These are phyloP conservation scores for Drosophila gunungcola DNA, from an alignment of 1,140 invertebrate genomes.

Conservation along the genomic window DNA sequence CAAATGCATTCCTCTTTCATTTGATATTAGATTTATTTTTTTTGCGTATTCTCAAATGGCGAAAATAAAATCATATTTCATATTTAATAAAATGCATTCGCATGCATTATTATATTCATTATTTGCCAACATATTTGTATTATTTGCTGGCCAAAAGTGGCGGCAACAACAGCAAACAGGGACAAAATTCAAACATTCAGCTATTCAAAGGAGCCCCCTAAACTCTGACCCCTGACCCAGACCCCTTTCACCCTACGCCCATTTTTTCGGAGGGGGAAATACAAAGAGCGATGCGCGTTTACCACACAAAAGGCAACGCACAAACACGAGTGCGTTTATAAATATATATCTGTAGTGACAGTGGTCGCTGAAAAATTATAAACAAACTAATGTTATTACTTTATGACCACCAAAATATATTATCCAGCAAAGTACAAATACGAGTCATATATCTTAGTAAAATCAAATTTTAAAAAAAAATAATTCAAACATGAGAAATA, in stretches of 20 bases:
- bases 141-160: conserved; percentile 51
- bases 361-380: neutral
- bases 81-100: conserved; percentile 77
- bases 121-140: conserved; percentile 67
- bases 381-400: neutral
- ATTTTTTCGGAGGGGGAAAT: conserved; percentile 15
- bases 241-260: conserved; percentile 8
- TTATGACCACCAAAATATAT: no score
- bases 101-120: conserved; percentile 76
- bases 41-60: conserved; percentile 55
- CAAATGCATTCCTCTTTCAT: conserved; percentile 1
- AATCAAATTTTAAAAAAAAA: no score
- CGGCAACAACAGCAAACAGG: conserved; percentile 45
- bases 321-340: conserved; percentile 33
- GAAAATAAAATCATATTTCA: conserved; percentile 73
- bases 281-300: conserved; percentile 72
- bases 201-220: conserved; percentile 55
- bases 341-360: conserved; percentile 13
- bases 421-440: neutral
- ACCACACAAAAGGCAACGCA: conserved; percentile 73
- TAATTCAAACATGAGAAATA: no score
- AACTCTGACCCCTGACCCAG: conserved; percentile 42
- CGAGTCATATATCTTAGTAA: neutral
- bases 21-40: conserved; percentile 29
- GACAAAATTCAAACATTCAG: conserved; percentile 57